Base-by-base conservation (phyloP, 35 echinoderm and acorn worm genomes). In the Ophioderma brevispina region DNA sequence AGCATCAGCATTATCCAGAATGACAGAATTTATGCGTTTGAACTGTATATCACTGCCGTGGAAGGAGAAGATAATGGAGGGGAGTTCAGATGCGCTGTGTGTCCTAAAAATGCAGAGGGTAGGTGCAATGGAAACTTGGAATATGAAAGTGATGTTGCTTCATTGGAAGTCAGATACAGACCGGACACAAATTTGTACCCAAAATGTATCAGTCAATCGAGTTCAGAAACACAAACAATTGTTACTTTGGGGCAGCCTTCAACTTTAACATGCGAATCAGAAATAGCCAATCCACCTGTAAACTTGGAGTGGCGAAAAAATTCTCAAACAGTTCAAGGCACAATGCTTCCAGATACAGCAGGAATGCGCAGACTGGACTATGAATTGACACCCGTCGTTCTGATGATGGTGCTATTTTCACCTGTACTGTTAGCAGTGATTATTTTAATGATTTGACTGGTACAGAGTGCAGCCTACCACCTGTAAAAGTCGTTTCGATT, bases 131-230 rank as follows among this genome's bases (percentile, higher is more conserved):
- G 59, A 70, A 30, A 70, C 59, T 70, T 70, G 23, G 59, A 70
- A 70, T 70, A 70, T 70, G 59, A 25, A 18, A 13, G 6, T 25
- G 10, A 25, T 25, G 15, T 70, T 70, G 59, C 59, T 25, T 15
- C 59, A 15, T 70, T 70, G 59, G 59, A 70, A 70, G 59, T 70
- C n/a, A 70, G 59, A 70, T 70, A 70, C 23, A 70, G 59, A 70
- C 59, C 59, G n/a, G 59, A 70, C 28, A 70, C 59, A 70, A 70
- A 8, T 70, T 25, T 70, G n/a, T 70, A 70, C 28, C 59, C 59
- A 70, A 70, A 70, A 70, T 70, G 59, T 70, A 30, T 70, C 15
- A 70, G n/a, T 70, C 59, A 8, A 13, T 70, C 59, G 1, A 70
- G n/a, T 70, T 70, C 59, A 25, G 6, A 6, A 30, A 70, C 59